These are phyloP conservation scores for Hirtodrosophila histrioides DNA, from an alignment of 2,888 invertebrate genomes.

Conservation along the genomic window DNA sequence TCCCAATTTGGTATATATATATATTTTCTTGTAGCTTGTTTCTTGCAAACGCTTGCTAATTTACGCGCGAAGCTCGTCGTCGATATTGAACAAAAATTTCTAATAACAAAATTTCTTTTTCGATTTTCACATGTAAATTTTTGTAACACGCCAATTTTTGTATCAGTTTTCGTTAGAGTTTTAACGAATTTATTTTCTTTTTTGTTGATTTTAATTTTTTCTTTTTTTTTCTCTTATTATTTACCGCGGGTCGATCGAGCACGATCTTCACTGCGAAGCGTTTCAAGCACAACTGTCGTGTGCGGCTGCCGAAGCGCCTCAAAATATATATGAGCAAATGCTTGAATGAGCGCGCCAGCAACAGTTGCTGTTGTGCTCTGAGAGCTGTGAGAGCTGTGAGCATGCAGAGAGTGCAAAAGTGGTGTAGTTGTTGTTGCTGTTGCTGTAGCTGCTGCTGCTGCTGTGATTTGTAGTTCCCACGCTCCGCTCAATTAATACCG, in stretches of 20 bases:
- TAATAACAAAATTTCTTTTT: conserved; percentile 62
- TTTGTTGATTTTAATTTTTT: conserved; percentile 19
- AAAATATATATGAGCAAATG: conserved; percentile 70
- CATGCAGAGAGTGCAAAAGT: conserved; percentile 46
- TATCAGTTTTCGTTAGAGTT: conserved; percentile 27
- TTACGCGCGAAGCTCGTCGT: conserved; percentile 68
- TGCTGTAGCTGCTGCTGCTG: conserved; percentile 20
- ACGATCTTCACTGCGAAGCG: conserved; percentile 83
- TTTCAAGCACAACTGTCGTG: conserved; percentile 83
- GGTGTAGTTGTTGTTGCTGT: conserved; percentile 20
- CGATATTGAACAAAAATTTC: conserved; percentile 55
- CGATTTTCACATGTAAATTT: conserved; percentile 36
- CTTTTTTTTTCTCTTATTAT: conserved; percentile 24
- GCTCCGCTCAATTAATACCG: conserved; percentile 63
- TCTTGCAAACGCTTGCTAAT: conserved; percentile 78
- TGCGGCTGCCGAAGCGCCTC: conserved; percentile 57
- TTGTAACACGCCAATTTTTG: conserved; percentile 26
- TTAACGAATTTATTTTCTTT: conserved; percentile 14
- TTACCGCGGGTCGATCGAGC: conserved; percentile 57
- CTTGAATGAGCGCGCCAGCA: conserved; percentile 29
- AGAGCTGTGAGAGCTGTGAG: conserved; percentile 60
- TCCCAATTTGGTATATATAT: conserved; percentile 39
- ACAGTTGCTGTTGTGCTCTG: conserved; percentile 39
- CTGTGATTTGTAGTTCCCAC: conserved; percentile 74
- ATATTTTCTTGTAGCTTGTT: conserved; percentile 56